Percentiles rank a stretch among this genome's conserved stretches.
Conservation (phyloP, 1,140 invertebrate species). For the Hyposmocoma kahamanoa region DNA sequence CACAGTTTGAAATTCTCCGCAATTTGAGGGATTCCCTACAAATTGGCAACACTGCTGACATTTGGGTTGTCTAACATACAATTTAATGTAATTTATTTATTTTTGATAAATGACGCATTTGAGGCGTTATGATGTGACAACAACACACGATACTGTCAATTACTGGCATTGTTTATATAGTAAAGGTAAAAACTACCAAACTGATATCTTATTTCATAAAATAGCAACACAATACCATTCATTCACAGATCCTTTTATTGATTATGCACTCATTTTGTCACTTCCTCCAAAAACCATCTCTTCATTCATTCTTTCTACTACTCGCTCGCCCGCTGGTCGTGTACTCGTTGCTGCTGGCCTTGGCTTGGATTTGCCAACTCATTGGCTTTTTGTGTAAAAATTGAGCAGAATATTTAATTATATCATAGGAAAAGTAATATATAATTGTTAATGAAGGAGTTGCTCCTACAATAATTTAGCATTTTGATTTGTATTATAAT, state of each 20-base stretch:
- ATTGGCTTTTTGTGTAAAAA: conserved; percentile 12
- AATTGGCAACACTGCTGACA: no score
- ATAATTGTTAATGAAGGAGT: background rate
- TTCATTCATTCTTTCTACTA: conserved; percentile 16
- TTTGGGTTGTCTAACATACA: no score
- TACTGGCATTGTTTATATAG: no score
- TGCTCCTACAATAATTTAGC: no score
- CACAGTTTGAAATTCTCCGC: no score
- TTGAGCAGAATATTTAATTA: background rate
- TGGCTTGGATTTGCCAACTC: conserved; percentile 23
- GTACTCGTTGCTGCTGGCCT: conserved; percentile 25
- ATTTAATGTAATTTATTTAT: no score
- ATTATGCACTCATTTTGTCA: background rate
- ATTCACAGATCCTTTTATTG: conserved; percentile 10
- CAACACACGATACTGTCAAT: no score
- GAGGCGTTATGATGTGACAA: no score
- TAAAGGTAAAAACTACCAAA: background rate
- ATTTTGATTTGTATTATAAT: no score
- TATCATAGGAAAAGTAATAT: background rate
- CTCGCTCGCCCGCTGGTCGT: conserved; percentile 21
- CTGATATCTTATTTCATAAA: background rate
- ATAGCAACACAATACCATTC: conserved; percentile 5
- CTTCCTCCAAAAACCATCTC: background rate
- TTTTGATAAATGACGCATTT: no score
- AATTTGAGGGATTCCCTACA: no score